phyloP scores from a whole-genome alignment of 2,797 vertebrate species.

The Hephaestus fuliginosus region DNA sequence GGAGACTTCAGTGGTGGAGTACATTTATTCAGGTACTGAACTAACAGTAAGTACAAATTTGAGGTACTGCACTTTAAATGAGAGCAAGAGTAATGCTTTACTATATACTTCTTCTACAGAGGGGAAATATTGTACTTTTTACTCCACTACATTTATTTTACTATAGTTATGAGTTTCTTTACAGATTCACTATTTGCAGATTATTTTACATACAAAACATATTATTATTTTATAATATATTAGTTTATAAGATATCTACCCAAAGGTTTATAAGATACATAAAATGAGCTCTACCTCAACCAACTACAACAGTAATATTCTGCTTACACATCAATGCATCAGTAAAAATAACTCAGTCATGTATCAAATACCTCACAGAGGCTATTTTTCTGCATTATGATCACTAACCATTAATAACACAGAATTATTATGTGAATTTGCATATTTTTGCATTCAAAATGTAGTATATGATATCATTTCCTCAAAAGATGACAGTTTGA shows the following conservation, averaged over 20 bases:
- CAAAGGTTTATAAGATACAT: not conserved
- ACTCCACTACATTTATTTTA: not conserved
- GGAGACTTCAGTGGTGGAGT: not conserved
- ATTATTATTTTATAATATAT: not conserved
- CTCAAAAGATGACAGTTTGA: constrained; percentile 1
- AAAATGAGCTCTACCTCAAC: not conserved
- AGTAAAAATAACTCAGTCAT: constrained; percentile 6
- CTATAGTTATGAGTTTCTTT: not conserved
- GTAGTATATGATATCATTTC: not conserved
- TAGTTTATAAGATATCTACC: not conserved
- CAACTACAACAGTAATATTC: too few relatives aligned
- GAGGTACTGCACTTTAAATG: not conserved
- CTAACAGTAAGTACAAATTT: not conserved
- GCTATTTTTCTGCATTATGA: not conserved
- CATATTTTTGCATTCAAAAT: not conserved
- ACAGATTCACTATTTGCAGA: not conserved
- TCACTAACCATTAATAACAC: not conserved
- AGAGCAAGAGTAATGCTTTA: too few relatives aligned
- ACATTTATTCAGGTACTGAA: not conserved
- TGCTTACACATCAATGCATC: not conserved
- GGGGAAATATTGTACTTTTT: not conserved
- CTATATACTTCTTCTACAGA: not conserved
- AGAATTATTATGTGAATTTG: not conserved
- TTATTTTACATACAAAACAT: too few relatives aligned
- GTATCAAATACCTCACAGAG: not conserved